Percentiles rank a stretch among this genome's conserved stretches.
These are phyloP conservation scores for Tapirus terrestris DNA, from an alignment of 2,113 vertebrate species.

Conservation along the genomic window DNA sequence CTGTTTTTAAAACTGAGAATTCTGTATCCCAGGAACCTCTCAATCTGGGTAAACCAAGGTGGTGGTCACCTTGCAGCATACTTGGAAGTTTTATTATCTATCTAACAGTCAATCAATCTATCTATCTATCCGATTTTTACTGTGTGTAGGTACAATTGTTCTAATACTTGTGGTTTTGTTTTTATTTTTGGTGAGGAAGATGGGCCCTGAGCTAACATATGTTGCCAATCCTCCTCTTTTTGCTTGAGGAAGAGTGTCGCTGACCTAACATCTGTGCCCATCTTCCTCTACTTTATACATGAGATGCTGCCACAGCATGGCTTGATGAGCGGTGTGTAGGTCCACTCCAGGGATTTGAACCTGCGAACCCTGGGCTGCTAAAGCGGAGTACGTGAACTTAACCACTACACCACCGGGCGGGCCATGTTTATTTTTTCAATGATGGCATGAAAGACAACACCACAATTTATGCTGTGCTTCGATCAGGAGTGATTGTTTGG, in stretches of 20 bases:
- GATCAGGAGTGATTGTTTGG: background rate
- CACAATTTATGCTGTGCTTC: background rate
- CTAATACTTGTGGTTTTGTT: background rate
- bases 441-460: background rate
- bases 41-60: background rate
- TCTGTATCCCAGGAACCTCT: background rate
- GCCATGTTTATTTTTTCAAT: background rate
- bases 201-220: no score
- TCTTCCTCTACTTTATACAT: no score
- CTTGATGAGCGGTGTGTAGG: no score
- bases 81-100: background rate
- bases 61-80: background rate
- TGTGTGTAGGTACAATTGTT: conserved; percentile 36
- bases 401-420: no score
- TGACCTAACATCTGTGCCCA: no score
- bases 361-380: no score
- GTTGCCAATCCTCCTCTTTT: no score
- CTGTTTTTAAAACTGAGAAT: background rate
- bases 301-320: no score
- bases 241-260: no score
- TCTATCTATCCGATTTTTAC: conserved; percentile 35
- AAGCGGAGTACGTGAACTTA: no score
- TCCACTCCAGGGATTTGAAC: no score
- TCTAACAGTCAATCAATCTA: background rate
- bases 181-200: no score